These are phyloP conservation scores for Perognathus longimembris DNA, from an alignment of 2,113 vertebrate genomes.

Conservation along the genomic window DNA sequence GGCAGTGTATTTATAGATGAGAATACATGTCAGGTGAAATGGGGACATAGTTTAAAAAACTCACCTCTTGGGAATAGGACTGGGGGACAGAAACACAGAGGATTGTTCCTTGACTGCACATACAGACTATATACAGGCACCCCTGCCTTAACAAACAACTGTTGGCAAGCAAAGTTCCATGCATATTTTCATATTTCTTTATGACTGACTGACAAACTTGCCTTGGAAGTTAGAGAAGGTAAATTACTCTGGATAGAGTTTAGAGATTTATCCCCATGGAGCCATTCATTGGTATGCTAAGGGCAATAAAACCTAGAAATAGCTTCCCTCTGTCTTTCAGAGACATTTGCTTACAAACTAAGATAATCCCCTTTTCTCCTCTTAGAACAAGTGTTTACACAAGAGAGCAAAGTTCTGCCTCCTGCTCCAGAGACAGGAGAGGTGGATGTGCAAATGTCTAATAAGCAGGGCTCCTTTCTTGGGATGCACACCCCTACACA, in stretches of 20 bases:
- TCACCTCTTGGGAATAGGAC: background rate
- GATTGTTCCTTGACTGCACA: background rate
- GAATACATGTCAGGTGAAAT: background rate
- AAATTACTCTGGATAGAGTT: conserved; percentile 34
- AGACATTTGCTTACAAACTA: background rate
- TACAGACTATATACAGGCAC: background rate
- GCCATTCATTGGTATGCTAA: background rate
- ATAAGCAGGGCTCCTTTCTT: background rate
- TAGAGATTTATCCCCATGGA: background rate
- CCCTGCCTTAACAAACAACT: background rate
- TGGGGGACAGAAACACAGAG: background rate
- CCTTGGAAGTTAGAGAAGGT: conserved; percentile 10
- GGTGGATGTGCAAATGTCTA: background rate
- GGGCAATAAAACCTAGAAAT: background rate
- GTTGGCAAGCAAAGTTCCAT: background rate
- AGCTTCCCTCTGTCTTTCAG: background rate
- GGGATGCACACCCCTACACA: too few relatives aligned
- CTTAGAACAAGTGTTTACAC: background rate
- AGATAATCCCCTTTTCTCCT: background rate
- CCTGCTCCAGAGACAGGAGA: background rate
- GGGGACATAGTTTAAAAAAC: background rate
- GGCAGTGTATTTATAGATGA: background rate
- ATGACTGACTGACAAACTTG: background rate
- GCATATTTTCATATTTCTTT: background rate
- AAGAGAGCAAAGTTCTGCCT: background rate